Conservation (phyloP, 2,888 invertebrate species). For the Bombyx huttoni region DNA sequence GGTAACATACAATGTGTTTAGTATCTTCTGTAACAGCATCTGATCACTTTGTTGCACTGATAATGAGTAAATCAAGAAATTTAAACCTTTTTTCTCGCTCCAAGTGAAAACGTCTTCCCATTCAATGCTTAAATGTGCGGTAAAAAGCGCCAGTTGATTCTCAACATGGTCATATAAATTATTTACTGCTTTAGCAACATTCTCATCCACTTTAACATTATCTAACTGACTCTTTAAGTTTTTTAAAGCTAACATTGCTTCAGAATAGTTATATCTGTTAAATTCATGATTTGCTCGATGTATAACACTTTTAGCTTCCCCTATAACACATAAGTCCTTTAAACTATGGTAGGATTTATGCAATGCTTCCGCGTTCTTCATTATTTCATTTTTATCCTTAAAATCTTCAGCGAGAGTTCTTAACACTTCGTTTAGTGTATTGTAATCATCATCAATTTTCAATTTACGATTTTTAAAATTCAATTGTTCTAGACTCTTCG, state of each 20-base stretch:
- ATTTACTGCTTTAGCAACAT: conserved; percentile 31
- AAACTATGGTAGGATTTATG: conserved; percentile 26
- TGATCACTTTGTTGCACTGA: conserved; percentile 57
- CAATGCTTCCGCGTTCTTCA: conserved; percentile 29
- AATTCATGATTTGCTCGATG: conserved; percentile 50
- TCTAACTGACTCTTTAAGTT: conserved; percentile 30
- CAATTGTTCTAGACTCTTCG: conserved; percentile 54
- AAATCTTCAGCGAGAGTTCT: conserved; percentile 25
- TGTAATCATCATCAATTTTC: conserved; percentile 36
- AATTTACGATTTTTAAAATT: conserved; percentile 48
- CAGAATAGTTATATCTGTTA: conserved; percentile 41
- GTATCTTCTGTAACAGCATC: conserved; percentile 39
- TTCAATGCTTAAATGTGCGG: conserved; percentile 52
- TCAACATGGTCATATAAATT: conserved; percentile 44
- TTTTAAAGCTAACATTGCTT: conserved; percentile 40
- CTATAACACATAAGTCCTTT: conserved; percentile 34
- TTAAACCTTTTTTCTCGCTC: conserved; percentile 45
- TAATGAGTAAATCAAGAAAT: conserved; percentile 43
- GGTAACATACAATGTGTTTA: conserved; percentile 48
- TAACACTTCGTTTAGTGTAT: conserved; percentile 24
- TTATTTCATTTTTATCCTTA: conserved; percentile 29
- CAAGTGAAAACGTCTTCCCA: conserved; percentile 61
- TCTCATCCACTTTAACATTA: conserved; percentile 38
- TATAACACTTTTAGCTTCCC: conserved; percentile 40
- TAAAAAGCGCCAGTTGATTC: conserved; percentile 48